Conservation (phyloP, 2,113 vertebrate genomes). For the Casuarius casuarius region DNA sequence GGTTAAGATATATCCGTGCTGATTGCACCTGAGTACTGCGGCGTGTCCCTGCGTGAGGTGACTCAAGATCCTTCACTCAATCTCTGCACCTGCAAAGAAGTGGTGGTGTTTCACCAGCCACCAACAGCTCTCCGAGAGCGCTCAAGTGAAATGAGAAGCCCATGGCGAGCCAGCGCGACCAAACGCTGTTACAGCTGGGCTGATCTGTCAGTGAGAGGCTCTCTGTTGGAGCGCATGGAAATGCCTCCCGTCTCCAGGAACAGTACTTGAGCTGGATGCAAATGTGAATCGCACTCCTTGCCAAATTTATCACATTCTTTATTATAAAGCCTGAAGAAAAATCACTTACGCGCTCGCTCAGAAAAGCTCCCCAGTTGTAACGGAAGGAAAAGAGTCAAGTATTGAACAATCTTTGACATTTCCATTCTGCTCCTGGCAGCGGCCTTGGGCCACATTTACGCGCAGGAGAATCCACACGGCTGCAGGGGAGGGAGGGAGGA, state of each 20-base stretch:
- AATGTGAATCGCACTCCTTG: constrained; percentile 14
- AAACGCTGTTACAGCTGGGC: background rate
- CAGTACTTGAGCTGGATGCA: constrained; percentile 29
- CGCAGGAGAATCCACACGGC: background rate
- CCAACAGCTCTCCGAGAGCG: background rate
- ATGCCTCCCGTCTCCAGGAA: constrained; percentile 23
- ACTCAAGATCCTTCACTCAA: background rate
- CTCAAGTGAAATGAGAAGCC: background rate
- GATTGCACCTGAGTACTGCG: constrained; percentile 28
- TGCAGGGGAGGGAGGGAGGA: background rate
- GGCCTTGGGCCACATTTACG: background rate
- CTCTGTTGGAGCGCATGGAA: constrained; percentile 9
- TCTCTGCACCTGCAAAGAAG: constrained; percentile 10
- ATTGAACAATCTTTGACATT: constrained; percentile 27
- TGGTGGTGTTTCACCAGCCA: background rate
- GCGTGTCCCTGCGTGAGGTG: background rate
- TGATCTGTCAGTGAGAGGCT: background rate
- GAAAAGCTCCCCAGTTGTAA: constrained; percentile 17
- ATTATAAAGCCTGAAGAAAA: constrained; percentile 19
- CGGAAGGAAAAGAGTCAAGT: constrained; percentile 13
- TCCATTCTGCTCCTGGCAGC: constrained; percentile 31
- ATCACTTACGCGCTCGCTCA: background rate
- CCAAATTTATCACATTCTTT: constrained; percentile 35
- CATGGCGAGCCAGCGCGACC: background rate
- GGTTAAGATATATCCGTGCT: constrained; percentile 31